phyloP scores from a whole-genome alignment of 2,797 vertebrate species.

The Acanthurus lineatus region DNA sequence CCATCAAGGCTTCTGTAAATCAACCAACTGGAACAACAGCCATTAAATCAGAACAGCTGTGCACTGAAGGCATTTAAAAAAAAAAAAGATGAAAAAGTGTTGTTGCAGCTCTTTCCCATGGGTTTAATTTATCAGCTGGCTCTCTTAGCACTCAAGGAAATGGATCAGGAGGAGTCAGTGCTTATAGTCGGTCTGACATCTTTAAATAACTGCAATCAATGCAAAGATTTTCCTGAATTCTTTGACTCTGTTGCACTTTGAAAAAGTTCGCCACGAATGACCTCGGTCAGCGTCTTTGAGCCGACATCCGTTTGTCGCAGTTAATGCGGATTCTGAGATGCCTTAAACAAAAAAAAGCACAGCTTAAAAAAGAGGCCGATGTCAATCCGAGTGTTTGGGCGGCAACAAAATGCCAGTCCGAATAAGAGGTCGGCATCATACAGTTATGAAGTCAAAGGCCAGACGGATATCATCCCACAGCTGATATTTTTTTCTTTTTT shows the following conservation, averaged over 20 bases:
- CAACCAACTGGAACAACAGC: slow-evolving; percentile 55
- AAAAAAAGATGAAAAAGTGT: slow-evolving; percentile 37
- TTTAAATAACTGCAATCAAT: slow-evolving; percentile 11
- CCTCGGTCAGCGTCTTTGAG: slow-evolving; percentile 1
- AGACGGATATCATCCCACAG: slow-evolving; percentile 52
- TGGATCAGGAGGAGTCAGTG: slow-evolving; percentile 20
- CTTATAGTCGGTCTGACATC: slow-evolving; percentile 4
- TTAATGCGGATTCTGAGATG: slow-evolving; percentile 5
- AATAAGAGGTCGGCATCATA: slow-evolving; percentile 18
- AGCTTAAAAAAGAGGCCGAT: slow-evolving; percentile 23
- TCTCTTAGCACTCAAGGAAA: slow-evolving; percentile 36
- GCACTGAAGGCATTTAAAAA: slow-evolving; percentile 41
- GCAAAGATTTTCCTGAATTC: slow-evolving; percentile 10
- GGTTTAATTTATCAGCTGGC: slow-evolving; percentile 54
- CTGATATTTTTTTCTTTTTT: slow-evolving; percentile 30
- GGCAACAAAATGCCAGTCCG: slow-evolving; percentile 5
- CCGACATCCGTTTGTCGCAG: not conserved
- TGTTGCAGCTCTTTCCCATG: slow-evolving; percentile 29
- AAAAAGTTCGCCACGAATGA: not conserved
- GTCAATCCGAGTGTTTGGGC: slow-evolving; percentile 11
- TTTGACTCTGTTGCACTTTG: not conserved
- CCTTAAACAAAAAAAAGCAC: not conserved
- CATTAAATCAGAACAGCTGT: slow-evolving; percentile 64
- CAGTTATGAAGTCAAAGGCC: slow-evolving; percentile 53
- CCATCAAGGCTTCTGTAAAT: slow-evolving; percentile 55